Base-by-base conservation (phyloP, 2,797 vertebrate species). In the Myiothlypis coronata region DNA sequence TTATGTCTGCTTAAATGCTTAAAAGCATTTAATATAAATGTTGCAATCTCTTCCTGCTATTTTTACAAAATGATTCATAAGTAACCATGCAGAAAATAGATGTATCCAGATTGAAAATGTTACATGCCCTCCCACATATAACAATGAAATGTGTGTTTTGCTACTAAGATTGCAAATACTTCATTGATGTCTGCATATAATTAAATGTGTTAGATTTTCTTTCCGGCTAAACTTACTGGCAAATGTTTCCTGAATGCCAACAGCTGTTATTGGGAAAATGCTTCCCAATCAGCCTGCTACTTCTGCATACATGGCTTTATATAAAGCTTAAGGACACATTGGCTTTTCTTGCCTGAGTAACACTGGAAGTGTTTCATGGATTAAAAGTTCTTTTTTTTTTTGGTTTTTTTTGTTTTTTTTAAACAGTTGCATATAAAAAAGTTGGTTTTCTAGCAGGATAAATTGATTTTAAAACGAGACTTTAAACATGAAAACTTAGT, bases 171-270 rank as follows among this genome's bases (percentile, higher is more conserved):
- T 95, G 90, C 90, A 91, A 92, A 96, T 93, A 85, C 56, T 92
- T 96, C 93, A 68, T 80, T 97, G 94, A 87, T 93, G 75, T 89
- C 89, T 93, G 60, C 64, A 47, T 87, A 68, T 87, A 93, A 93
- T 95, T 93, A 88, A 91, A 86, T 2, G 13, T 92, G 90, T 89
- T 91, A 92, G 57, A 70, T 96, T 92, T 95, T 89, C 34, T 89
- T 96, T 93, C 85, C 1, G 20, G 78, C 89, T 83, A 5, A 59
- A 39, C 64, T 84, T 89, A 35, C 52, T 84, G 34, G 81, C 44
- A 84, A 96, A 92, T 93, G 68, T 77, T 93, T 96, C 84, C 30
- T 90, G 83, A 96, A 93, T 93, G 91, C 87, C 92, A 94, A 9
- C 93, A 94, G 83, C 94, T 95, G 94, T 69, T 95, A 82, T 49